A percentile compares a stretch with the other conserved stretches of the same genome.
phyloP scores from a whole-genome alignment of 2,113 vertebrate species.

The Peucedramus taeniatus region DNA sequence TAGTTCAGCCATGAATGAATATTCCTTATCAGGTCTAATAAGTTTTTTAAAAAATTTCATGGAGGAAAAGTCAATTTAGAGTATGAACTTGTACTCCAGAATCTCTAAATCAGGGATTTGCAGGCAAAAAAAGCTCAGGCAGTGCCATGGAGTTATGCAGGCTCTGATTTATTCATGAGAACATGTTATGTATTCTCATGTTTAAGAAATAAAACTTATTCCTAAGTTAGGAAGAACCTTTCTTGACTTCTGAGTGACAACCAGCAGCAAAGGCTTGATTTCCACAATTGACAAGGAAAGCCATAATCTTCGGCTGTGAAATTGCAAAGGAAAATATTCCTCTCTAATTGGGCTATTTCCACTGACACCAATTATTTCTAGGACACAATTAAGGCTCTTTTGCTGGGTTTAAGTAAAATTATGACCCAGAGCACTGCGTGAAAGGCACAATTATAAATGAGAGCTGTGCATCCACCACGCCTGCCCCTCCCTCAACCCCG shows the following conservation, averaged over 20 bases:
- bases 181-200: background rate
- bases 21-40: background rate
- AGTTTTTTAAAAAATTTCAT: accelerated
- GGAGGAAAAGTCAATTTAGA: background rate
- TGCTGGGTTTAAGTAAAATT: conserved; percentile 41
- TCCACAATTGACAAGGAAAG: conserved; percentile 2
- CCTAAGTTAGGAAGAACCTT: background rate
- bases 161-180: background rate
- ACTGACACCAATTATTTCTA: conserved; percentile 63
- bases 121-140: background rate
- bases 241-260: background rate
- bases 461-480: background rate
- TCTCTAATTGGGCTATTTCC: conserved; percentile 62
- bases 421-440: conserved; percentile 5
- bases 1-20: background rate
- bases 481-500: background rate
- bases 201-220: background rate
- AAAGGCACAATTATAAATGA: conserved; percentile 21
- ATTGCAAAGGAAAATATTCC: conserved; percentile 29
- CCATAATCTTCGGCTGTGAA: background rate
- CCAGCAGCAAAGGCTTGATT: conserved; percentile 2
- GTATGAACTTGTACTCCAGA: background rate
- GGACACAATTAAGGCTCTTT: conserved; percentile 57
- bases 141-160: background rate
- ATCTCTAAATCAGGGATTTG: background rate